Evolutionary conservation across 2,797 vertebrate species (phyloP), one percentile per base, ranked within the genome.

Genomic region (Micropoecilia bifurca): DNA sequence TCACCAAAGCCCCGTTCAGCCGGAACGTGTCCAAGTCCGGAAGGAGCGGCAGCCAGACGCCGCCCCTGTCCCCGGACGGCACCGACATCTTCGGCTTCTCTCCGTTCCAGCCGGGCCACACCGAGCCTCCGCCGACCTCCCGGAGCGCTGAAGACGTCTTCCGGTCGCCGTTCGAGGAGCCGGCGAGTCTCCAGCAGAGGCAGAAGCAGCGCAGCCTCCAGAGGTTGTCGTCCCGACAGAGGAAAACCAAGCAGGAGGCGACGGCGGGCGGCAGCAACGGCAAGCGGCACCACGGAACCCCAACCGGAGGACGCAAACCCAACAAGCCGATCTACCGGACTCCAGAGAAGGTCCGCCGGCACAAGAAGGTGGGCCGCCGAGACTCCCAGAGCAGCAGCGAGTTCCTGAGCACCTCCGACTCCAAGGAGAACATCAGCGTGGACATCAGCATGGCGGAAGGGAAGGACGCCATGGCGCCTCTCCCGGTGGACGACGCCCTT

Each of bases 341-440:
- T 0, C 98, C 98, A 0, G 98, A 99, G 90, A 92, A 97, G 4
- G 95, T 95, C 13, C 97, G 97, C 22, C 87, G 98, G 69, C 97
- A 98, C 94, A 97, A 96, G 81, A 97, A 96, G 76, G 96, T 95
- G 0, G 97, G 97, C 2, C 96, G 97, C 66, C 95, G 98, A 78
- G 98, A 99, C 94, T 99, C 98, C 0, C 98, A 99, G 86, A 99
- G 98, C 90, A 99, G 98, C 96, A 99, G 97, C 0, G 98, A 99
- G 91, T 97, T 99, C 89, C 94, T 98, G 10, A 97, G 96, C 50
- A 96, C 97, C 83, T 99, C 97, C 0, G 97, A 98, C 94, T 99
- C 98, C 0, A 99, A 99, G 82, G 98, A 99, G 93, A 99, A 99
- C 92, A 99, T 99, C 73, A 97, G 98, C 0, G 75, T 99, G 0